Base-by-base conservation (phyloP, 2,113 vertebrate genomes). In the human (Homo sapiens) region DNA sequence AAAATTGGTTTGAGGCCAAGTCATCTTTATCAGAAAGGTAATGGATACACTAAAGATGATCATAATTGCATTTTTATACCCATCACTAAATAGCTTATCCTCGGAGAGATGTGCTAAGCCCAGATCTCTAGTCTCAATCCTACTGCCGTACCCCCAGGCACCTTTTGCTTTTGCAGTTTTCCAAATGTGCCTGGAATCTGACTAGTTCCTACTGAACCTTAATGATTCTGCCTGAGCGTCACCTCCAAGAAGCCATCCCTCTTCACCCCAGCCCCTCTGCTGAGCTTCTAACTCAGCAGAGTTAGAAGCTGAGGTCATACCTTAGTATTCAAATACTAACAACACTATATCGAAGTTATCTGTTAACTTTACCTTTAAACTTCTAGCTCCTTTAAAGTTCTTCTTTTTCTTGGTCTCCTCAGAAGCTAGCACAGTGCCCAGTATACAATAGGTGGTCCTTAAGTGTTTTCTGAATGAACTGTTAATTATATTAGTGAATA, bases 381-480 rank as follows among this genome's bases (percentile, higher is more conserved):
- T 48, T 87, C 59, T 59, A 55, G 1, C 30, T 93, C 50, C 55
- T 82, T 89, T 35, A 76, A 55, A n/a, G 17, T 40, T 93, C 40
- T 43, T 88, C 40, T 61, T 30, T 48, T 66, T 83, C 35, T 78
- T 89, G 80, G 14, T 70, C 59, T 78, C 73, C 32, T 80, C 52
- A 82, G n/a, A 92, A 55, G 52, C 57, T 75, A 25, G 55, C 59
- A 43, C n/a, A 83, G 43, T 93, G 1, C 64, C n/a, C 79, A 23
- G 1, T 73, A n/a, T 11, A 93, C 9, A 82, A 23, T 59, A 91
- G 25, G 16, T 79, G 7, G 38, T 93, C 59, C 79, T 91, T 75
- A 61, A 68, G 8, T 94, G 59, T 86, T 93, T 89, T 72, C 81
- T 59, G 32, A 94, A 38, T 94, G 30, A 64, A 40, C 88, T 78